Evolutionary conservation across 2,113 vertebrate genomes (phyloP).

Genomic region (Sardina pilchardus): DNA sequence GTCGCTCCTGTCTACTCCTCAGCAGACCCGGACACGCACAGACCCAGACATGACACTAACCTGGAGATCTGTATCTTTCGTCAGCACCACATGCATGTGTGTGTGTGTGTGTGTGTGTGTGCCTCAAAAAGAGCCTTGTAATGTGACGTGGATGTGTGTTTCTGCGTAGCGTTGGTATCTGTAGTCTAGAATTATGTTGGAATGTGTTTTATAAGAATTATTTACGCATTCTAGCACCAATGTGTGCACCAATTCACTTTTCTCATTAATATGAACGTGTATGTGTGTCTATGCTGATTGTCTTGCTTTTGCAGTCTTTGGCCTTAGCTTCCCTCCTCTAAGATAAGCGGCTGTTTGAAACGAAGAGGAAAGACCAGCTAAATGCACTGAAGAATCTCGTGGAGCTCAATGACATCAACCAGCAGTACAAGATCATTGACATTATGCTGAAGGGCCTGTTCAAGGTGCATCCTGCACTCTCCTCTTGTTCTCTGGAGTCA

Average conservation of each 20-base stretch:
- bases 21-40: conserved; percentile 67
- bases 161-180: not conserved
- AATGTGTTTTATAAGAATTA: too few species aligned
- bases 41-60: conserved; percentile 78
- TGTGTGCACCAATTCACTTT: not conserved
- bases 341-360: conserved; percentile 98
- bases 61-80: conserved; percentile 96
- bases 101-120: conserved; percentile 9
- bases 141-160: not conserved
- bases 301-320: conserved; percentile 9
- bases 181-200: too few species aligned
- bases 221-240: not conserved
- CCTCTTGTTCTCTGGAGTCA: not conserved
- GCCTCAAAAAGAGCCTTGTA: not conserved
- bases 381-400: conserved; percentile 93
- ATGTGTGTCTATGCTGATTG: not conserved
- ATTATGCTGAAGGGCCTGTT: conserved; percentile 99
- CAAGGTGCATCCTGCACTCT: conserved; percentile 75
- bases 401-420: conserved; percentile 93
- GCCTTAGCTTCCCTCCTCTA: conserved; percentile 33
- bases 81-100: not conserved
- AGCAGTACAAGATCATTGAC: conserved; percentile 98
- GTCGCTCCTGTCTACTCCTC: conserved; percentile 64
- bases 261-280: not conserved
- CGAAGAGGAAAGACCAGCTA: conserved; percentile 95